phyloP scores from a whole-genome alignment of 2,797 vertebrate genomes.

The Apodemus agrarius region DNA sequence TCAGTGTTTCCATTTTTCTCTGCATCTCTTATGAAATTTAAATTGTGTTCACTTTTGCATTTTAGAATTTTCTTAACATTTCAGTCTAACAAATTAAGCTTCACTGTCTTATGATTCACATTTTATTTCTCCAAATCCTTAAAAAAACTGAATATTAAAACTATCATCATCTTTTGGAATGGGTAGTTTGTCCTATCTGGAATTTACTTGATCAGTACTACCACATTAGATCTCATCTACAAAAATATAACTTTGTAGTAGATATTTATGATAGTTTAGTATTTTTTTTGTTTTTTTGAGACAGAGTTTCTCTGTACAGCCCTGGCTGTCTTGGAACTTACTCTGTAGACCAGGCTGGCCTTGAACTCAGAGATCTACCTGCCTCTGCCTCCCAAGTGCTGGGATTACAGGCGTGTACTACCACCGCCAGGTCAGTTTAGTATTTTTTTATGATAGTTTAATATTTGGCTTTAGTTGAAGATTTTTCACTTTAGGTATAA shows the following conservation, averaged over 20 bases:
- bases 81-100: neutral
- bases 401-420: too few species aligned
- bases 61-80: constrained; percentile 13
- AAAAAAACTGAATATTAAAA: neutral
- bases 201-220: neutral
- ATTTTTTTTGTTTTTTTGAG: too few species aligned
- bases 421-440: too few species aligned
- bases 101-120: neutral
- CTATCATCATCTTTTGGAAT: neutral
- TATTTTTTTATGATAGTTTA: neutral
- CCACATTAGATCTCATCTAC: neutral
- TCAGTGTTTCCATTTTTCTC: neutral
- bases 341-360: too few species aligned
- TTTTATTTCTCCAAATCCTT: neutral
- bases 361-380: too few species aligned
- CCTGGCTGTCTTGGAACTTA: too few species aligned
- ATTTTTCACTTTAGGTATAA: neutral
- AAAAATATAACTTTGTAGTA: neutral
- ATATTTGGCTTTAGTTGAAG: neutral
- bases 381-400: too few species aligned
- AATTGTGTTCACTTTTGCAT: neutral
- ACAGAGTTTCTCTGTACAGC: too few species aligned
- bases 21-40: neutral
- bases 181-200: neutral
- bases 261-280: neutral